Base-by-base conservation (phyloP, 1,140 invertebrate species). In the Calliopsis andreniformis region DNA sequence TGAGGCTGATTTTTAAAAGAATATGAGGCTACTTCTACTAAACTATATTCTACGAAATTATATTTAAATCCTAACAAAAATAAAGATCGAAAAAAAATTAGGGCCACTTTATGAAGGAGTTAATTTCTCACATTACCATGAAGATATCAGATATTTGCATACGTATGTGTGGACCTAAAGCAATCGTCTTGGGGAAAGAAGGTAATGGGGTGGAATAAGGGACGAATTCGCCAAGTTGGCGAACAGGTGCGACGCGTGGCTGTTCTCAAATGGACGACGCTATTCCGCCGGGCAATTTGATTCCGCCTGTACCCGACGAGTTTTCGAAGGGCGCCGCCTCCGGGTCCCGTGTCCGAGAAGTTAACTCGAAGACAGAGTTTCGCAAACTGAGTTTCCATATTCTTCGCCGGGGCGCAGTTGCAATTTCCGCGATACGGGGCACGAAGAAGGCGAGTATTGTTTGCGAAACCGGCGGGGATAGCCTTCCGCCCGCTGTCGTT, bases 371-470 rank as follows among this genome's bases (percentile, higher is more conserved):
- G 63, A 49, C 43, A 47, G 55, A 76, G 72, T 76, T 39, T 76
- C 14, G 72, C 42, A 58, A 76, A 76, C 53, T 76, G 51, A 25
- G 63, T 68, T 67, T 49, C 63, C 71, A 39, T 75, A 75, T 56
- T 10, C 25, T 47, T 47, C 35, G 28, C 8, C 39, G 20, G 35
- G 55, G 42, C 35, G 16, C 28, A 49, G 28, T 47, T 43, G 63
- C 63, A 76, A 76, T 76, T 76, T 68, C 72, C 32, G 47, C 59
- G 25, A 64, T 16, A 42, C 70, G 2, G n/a, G n/a, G 23, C 47
- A 8, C 35, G 59, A 28, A n/a, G 70, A 62, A 42, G 30, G 12
- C 53, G 53, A 28, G 16, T 47, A 61, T 70, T 70, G 68, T 70
- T 70, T 61, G 59, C 70, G 49, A 72, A 53, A 64, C 58, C 45